Evolutionary conservation across 1,140 invertebrate species (phyloP), one percentile per base, ranked within the genome.

Genomic region (Holotrichia oblita): DNA sequence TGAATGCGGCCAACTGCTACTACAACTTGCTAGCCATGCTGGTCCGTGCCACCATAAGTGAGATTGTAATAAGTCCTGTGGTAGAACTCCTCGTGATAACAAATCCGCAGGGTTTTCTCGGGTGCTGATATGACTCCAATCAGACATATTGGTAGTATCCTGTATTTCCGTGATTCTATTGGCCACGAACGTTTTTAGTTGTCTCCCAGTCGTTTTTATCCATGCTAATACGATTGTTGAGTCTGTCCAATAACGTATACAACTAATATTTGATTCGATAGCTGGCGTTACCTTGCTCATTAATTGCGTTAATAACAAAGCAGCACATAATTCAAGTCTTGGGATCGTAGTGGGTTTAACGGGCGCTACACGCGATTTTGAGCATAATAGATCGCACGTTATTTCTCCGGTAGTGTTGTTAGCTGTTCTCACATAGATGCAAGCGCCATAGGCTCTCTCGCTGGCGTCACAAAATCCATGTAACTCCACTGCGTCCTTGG

Each of bases 391-490:
- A 7, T 10, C 9, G 6, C n/a, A 69, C 17, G 61, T n/a, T 24
- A 69, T 69, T 69, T 24, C 20, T 7, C 61, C 17, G 10, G 4
- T 24, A 17, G 4, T 0, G 17, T 69, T 3, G 61, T 14, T 24
- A 17, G 27, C 17, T 4, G 27, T 69, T 4, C 27, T 2, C 17
- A 34, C 80, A 61, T 0, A 81, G 69, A 79, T 83, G 86, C 24
- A 82, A 55, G 82, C 81, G 8, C 83, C 84, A 27, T 85, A 84
- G 34, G 83, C 83, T 6, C 40, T 34, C 79, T 83, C 77, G 14
- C 80, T 82, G 6, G 84, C 82, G 80, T 86, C 82, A 64, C 79
- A 81, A 77, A 85, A 86, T 0, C 81, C 81, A 73, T 85, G 81
- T 8, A 85, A 41, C 77, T 85, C 82, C 79, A 78, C 40, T 10